phyloP scores from a whole-genome alignment of 2,113 vertebrate species.

The Nycticorax nycticorax region DNA sequence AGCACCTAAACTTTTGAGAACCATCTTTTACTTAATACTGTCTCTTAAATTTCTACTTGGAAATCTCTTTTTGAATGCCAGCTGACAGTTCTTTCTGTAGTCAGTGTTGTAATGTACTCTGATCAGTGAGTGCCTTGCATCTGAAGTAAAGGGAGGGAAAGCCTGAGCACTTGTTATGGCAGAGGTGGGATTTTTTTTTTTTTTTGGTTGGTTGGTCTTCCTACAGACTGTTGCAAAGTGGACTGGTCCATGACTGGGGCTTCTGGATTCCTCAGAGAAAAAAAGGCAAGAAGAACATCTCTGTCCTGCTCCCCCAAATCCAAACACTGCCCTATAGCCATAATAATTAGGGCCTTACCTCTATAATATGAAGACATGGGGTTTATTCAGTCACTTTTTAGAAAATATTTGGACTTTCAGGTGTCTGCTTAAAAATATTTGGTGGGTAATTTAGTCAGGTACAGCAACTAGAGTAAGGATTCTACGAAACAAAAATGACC shows the following conservation, averaged over 20 bases:
- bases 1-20: not conserved
- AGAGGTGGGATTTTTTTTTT: not conserved
- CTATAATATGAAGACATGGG: not conserved
- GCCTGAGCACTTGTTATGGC: not conserved
- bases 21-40: not conserved
- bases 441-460: not conserved
- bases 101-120: not conserved
- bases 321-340: not conserved
- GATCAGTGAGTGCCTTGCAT: accelerated
- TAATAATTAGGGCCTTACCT: not conserved
- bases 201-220: not conserved
- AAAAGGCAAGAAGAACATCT: not conserved
- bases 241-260: not conserved
- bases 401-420: not conserved
- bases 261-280: not conserved
- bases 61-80: not conserved
- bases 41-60: not conserved
- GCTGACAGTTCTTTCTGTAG: not conserved
- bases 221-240: not conserved
- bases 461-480: not conserved
- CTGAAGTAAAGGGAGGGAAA: not conserved
- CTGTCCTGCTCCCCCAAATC: not conserved
- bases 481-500: not conserved
- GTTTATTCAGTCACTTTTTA: not conserved
- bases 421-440: not conserved